A percentile compares a stretch with the other conserved stretches of the same genome.
These are phyloP conservation scores for Urocitellus parryii DNA, from an alignment of 2,113 vertebrate genomes.

Conservation along the genomic window DNA sequence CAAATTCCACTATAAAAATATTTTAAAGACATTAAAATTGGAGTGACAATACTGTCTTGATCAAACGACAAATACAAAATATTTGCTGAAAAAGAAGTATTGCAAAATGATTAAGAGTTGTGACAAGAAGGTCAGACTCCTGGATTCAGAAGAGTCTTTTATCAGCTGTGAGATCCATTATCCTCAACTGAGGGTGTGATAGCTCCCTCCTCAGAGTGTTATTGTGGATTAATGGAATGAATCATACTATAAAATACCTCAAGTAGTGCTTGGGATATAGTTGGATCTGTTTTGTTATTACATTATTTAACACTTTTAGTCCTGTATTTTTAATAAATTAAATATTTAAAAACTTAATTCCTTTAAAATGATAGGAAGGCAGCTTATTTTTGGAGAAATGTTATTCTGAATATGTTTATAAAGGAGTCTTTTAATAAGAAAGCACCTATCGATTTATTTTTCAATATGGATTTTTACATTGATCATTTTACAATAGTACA, in stretches of 20 bases:
- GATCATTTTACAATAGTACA: background rate
- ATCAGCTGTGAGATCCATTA: background rate
- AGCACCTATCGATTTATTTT: background rate
- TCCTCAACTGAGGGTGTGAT: background rate
- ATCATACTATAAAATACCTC: background rate
- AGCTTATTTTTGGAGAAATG: slow-evolving; percentile 10
- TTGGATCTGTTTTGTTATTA: background rate
- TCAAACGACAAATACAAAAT: background rate
- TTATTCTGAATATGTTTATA: background rate
- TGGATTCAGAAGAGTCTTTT: background rate
- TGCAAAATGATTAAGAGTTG: background rate
- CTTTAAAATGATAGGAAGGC: slow-evolving; percentile 29
- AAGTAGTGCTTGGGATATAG: background rate
- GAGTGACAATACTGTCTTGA: background rate
- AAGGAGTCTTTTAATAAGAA: background rate
- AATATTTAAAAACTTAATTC: background rate
- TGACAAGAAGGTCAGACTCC: background rate
- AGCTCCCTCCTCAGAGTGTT: background rate
- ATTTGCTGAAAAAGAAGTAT: background rate
- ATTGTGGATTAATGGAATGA: background rate
- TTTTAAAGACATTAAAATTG: background rate
- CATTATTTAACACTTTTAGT: background rate
- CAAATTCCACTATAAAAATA: background rate
- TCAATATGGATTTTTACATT: slow-evolving; percentile 20
- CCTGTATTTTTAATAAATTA: background rate